Evolutionary conservation across 2,888 invertebrate genomes (phyloP).

Genomic region (Crocallis elinguaria): DNA sequence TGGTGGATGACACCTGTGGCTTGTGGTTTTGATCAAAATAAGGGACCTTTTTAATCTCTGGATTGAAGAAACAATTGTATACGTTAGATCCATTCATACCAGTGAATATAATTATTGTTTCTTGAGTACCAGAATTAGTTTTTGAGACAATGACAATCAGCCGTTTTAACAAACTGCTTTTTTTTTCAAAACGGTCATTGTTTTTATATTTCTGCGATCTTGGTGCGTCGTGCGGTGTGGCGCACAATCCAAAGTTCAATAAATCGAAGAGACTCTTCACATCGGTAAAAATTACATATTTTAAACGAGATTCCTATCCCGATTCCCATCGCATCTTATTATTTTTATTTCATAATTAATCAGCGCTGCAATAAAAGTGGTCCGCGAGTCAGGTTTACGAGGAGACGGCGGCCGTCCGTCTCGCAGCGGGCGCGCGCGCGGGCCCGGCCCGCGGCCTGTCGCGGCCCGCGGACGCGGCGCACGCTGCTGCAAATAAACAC

Average conservation of each 20-base stretch:
- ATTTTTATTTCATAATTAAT: conserved; percentile 12
- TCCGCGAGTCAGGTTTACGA: conserved; percentile 2
- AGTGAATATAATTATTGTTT: no score
- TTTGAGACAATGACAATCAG: no score
- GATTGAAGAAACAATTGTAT: no score
- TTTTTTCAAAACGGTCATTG: no score
- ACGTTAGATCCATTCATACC: no score
- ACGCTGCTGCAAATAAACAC: conserved; percentile 2
- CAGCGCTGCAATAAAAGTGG: conserved; percentile 5
- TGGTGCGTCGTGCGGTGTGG: no score
- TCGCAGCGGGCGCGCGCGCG: conserved; percentile 20
- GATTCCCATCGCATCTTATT: conserved; percentile 8
- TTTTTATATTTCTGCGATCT: no score
- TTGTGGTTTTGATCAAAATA: no score
- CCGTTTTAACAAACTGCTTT: no score
- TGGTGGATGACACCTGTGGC: no score
- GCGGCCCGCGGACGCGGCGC: background rate
- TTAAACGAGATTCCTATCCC: conserved; percentile 1
- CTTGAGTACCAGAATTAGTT: no score
- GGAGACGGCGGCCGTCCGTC: conserved; percentile 11
- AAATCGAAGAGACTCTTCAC: conserved; percentile 44
- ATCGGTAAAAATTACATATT: conserved; percentile 3
- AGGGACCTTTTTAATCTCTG: no score
- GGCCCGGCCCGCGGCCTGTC: background rate
- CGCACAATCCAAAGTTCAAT: background rate